Percentiles rank a stretch among this genome's conserved stretches.
phyloP scores from a whole-genome alignment of 1,140 invertebrate species.

The Archivesica marissinica region DNA sequence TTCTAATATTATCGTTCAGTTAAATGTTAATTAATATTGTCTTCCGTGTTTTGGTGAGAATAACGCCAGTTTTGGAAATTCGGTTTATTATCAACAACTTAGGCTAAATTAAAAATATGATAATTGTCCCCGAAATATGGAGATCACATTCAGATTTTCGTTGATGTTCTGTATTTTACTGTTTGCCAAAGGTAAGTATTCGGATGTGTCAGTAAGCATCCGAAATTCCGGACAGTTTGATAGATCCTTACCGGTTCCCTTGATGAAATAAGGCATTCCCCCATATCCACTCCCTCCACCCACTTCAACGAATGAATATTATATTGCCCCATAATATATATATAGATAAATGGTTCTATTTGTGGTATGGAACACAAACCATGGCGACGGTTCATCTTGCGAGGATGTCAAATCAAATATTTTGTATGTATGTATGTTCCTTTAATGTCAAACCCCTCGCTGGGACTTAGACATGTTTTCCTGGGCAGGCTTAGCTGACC shows the following conservation, averaged over 20 bases:
- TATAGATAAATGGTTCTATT: too few species aligned
- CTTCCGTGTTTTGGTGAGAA: conserved; percentile 29
- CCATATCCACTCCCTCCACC: background rate
- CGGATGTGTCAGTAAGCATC: background rate
- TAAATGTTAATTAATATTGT: background rate
- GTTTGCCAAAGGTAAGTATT: background rate
- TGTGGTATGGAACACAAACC: too few species aligned
- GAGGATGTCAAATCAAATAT: too few species aligned
- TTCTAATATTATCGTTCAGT: background rate
- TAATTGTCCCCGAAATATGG: background rate
- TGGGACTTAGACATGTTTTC: too few species aligned
- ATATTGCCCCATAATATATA: background rate
- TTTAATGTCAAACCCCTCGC: too few species aligned
- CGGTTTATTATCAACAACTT: background rate
- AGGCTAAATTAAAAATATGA: background rate
- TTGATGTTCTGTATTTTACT: background rate
- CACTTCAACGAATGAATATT: background rate
- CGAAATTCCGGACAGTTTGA: background rate
- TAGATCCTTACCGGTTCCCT: background rate
- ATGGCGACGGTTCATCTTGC: too few species aligned
- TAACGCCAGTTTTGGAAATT: background rate
- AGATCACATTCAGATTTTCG: background rate
- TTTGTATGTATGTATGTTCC: too few species aligned
- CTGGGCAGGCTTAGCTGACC: too few species aligned
- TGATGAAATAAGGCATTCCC: background rate